Percentiles rank a stretch among this genome's conserved stretches.
These are phyloP conservation scores for Cromileptes altivelis DNA, from an alignment of 2,113 vertebrate species.

Conservation along the genomic window DNA sequence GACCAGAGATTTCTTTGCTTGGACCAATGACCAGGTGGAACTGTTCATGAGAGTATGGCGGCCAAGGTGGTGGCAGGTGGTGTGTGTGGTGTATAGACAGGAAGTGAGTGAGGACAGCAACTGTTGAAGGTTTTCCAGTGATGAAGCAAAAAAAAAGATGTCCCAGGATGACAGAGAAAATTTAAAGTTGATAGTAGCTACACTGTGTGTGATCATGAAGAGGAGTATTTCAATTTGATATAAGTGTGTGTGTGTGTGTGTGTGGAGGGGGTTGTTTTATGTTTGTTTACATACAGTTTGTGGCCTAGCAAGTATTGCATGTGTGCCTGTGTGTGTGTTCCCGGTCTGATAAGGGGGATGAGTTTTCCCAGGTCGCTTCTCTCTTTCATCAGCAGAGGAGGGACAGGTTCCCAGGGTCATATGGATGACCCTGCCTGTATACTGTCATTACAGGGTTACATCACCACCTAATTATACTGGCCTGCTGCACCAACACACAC, in stretches of 20 bases:
- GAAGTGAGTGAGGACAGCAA: background rate
- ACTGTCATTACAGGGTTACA: conserved; percentile 79
- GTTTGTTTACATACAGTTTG: conserved; percentile 43
- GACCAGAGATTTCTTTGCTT: too few relatives aligned
- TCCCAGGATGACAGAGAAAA: background rate
- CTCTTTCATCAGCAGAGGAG: conserved; percentile 81
- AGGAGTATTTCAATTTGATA: conserved; percentile 21
- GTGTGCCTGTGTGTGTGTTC: conserved; percentile 45
- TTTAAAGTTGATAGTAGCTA: background rate
- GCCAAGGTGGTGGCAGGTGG: too few relatives aligned
- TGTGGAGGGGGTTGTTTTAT: background rate
- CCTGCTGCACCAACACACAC: conserved; percentile 33
- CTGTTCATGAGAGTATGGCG: too few relatives aligned
- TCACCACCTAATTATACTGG: conserved; percentile 76
- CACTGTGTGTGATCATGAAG: background rate
- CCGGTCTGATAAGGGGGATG: conserved; percentile 78
- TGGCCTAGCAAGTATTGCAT: conserved; percentile 28
- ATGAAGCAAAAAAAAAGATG: background rate
- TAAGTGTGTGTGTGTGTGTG: conserved; percentile 1
- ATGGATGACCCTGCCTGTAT: conserved; percentile 70
- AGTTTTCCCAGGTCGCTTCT: conserved; percentile 79
- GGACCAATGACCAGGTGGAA: too few relatives aligned
- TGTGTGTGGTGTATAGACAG: background rate
- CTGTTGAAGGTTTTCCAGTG: conserved; percentile 9
- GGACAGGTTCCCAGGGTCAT: conserved; percentile 83